phyloP scores from a whole-genome alignment of 2,113 vertebrate genomes.

The Ameiurus melas region DNA sequence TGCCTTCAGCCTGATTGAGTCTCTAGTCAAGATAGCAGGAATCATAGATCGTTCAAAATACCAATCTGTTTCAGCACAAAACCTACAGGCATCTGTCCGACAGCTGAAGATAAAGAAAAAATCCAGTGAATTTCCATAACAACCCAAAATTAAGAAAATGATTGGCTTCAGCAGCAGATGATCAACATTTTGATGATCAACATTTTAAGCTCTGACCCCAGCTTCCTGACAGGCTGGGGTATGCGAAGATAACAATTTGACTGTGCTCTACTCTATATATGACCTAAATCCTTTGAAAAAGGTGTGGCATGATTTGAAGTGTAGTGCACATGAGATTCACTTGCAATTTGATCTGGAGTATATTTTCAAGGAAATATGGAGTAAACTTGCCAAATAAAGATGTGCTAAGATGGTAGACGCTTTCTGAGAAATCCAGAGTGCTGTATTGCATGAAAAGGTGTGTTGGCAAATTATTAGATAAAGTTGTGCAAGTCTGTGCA shows the following conservation, averaged over 20 bases:
- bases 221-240: too few relatives aligned
- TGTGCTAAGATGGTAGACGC: background rate
- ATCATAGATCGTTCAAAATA: background rate
- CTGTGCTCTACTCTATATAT: too few relatives aligned
- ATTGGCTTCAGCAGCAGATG: background rate
- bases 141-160: background rate
- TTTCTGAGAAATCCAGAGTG: background rate
- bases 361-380: background rate
- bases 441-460: background rate
- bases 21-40: background rate
- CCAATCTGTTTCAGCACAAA: too few relatives aligned
- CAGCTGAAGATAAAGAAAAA: background rate
- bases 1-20: background rate
- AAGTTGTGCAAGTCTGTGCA: background rate
- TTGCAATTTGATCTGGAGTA: background rate
- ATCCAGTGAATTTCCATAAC: background rate
- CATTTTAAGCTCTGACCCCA: too few relatives aligned
- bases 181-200: background rate
- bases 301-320: background rate
- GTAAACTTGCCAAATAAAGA: background rate
- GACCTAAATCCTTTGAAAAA: background rate
- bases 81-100: background rate
- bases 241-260: too few relatives aligned
- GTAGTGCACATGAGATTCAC: background rate
- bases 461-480: background rate